Percentiles rank a stretch among this genome's conserved stretches.
phyloP scores from a whole-genome alignment of 2,113 vertebrate species.

The Terrapene triunguis region DNA sequence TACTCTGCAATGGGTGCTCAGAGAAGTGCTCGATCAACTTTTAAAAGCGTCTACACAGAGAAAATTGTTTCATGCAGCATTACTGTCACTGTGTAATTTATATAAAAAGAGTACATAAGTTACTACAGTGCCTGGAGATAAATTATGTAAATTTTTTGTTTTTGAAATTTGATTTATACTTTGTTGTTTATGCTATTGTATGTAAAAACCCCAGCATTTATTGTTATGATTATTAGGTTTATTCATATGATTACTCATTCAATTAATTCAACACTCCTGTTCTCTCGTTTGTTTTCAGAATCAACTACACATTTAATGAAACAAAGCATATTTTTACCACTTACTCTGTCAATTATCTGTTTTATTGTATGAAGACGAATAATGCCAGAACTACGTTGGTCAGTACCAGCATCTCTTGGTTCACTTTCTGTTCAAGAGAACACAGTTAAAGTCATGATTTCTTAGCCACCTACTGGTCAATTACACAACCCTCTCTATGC shows the following conservation, averaged over 20 bases:
- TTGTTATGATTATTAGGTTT: not conserved
- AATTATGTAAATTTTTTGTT: not conserved
- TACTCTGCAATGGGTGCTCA: too few species aligned
- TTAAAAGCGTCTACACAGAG: not conserved
- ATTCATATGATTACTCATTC: not conserved
- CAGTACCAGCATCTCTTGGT: slow-evolving; percentile 95
- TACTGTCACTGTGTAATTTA: not conserved
- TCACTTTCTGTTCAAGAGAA: slow-evolving; percentile 89
- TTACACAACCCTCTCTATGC: not conserved
- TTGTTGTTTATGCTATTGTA: not conserved
- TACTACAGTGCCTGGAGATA: not conserved
- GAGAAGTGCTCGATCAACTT: not conserved
- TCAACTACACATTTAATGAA: not conserved
- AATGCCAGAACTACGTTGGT: slow-evolving; percentile 96
- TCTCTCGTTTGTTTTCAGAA: not conserved
- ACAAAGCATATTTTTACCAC: slow-evolving; percentile 35
- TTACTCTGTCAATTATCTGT: slow-evolving; percentile 97
- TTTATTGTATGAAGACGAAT: slow-evolving; percentile 99
- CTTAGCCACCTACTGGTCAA: not conserved
- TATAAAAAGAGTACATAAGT: not conserved
- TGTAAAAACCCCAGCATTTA: not conserved
- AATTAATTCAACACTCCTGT: not conserved
- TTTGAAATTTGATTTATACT: not conserved
- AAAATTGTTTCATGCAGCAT: not conserved
- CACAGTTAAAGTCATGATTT: slow-evolving; percentile 1